Conservation (phyloP, 2,888 invertebrate genomes). For the Acrocera orbiculus region DNA sequence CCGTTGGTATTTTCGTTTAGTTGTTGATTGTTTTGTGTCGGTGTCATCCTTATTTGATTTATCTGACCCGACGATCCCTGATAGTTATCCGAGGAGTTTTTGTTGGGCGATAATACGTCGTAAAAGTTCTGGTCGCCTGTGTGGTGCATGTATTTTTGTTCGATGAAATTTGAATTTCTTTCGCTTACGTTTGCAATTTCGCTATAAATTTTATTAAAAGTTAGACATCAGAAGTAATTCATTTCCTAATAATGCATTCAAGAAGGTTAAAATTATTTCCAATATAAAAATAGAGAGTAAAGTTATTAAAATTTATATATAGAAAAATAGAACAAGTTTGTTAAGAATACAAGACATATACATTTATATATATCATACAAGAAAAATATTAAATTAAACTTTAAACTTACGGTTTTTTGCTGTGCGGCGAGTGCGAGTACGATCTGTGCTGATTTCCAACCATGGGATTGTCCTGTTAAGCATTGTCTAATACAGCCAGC, state of each 20-base stretch:
- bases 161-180: conserved; percentile 59
- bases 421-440: conserved; percentile 37
- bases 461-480: conserved; percentile 33
- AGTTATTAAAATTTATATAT: too few relatives aligned
- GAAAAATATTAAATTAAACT: neutral
- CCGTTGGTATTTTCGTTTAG: conserved; percentile 11
- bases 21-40: conserved; percentile 24
- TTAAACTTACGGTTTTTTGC: conserved; percentile 39
- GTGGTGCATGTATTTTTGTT: conserved; percentile 73
- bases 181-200: conserved; percentile 30
- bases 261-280: too few relatives aligned
- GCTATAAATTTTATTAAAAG: conserved; percentile 13
- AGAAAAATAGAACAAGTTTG: too few relatives aligned
- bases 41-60: conserved; percentile 40
- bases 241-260: too few relatives aligned
- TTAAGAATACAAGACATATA: too few relatives aligned
- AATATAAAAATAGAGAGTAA: too few relatives aligned
- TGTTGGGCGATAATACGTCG: conserved; percentile 33
- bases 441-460: conserved; percentile 38
- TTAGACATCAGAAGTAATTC: too few relatives aligned
- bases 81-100: conserved; percentile 33
- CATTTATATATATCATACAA: too few relatives aligned
- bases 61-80: conserved; percentile 33
- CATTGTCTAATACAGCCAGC: conserved; percentile 34
- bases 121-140: conserved; percentile 34